Evolutionary conservation across 92 coral and sea anemone species (phyloP).

Genomic region (Porites cylindrica): DNA sequence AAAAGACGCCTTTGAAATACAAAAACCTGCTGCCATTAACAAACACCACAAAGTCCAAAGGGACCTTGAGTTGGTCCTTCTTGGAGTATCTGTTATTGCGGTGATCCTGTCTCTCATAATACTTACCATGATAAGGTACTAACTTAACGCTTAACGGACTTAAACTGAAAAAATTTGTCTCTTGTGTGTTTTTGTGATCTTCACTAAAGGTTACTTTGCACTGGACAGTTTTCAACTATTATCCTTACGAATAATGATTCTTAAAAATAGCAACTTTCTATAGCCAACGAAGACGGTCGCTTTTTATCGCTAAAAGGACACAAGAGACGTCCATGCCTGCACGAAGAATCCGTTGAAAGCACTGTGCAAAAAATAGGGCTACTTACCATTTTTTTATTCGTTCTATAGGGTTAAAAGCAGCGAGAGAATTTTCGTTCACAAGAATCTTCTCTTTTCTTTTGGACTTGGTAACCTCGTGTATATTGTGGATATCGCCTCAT

Average conservation of each 20-base stretch:
- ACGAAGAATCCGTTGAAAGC: neutral
- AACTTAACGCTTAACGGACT: neutral
- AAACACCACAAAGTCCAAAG: slow-evolving; percentile 4
- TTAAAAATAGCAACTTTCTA: too few species aligned
- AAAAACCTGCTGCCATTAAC: neutral
- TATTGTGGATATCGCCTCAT: slow-evolving; percentile 21
- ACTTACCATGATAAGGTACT: neutral
- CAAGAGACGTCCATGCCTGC: too few species aligned
- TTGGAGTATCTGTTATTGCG: neutral
- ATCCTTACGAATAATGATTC: too few species aligned
- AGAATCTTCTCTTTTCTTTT: slow-evolving; percentile 29
- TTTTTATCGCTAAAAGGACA: too few species aligned
- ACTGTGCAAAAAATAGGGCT: neutral
- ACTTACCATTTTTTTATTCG: neutral
- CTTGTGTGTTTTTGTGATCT: neutral
- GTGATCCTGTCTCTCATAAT: slow-evolving; percentile 18
- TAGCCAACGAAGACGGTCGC: too few species aligned
- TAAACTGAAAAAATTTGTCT: too few species aligned
- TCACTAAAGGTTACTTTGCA: too few species aligned
- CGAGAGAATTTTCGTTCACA: slow-evolving; percentile 24
- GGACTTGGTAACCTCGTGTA: slow-evolving; percentile 26
- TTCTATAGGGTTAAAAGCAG: neutral
- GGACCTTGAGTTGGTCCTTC: neutral
- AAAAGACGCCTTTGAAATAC: neutral
- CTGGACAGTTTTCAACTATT: too few species aligned